These are phyloP conservation scores for Sebastes jordani DNA, from an alignment of 2,797 vertebrate genomes.

Conservation along the genomic window DNA sequence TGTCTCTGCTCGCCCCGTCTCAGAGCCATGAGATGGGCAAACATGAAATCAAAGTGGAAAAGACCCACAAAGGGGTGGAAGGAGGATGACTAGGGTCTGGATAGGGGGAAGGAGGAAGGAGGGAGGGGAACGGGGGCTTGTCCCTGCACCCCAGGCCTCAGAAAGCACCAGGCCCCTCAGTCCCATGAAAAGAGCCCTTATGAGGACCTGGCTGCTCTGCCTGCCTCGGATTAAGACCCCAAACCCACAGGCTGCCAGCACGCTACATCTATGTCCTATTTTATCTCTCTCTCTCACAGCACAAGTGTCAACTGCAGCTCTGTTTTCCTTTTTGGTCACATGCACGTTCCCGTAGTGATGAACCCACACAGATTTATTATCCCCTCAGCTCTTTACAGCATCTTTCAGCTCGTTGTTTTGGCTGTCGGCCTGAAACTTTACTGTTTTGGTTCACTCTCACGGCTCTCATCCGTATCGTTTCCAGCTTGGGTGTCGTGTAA, in stretches of 20 bases:
- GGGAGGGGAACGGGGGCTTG: constrained; percentile 35
- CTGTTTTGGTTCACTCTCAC: not conserved
- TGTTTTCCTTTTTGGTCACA: not conserved
- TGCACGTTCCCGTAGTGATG: not conserved
- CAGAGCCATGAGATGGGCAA: constrained; percentile 72
- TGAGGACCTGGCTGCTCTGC: constrained; percentile 80
- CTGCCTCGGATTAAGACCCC: constrained; percentile 77
- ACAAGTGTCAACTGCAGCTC: constrained; percentile 1
- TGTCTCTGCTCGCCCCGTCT: constrained; percentile 62
- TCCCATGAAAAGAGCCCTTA: constrained; percentile 82
- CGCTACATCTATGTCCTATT: constrained; percentile 61
- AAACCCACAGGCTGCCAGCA: constrained; percentile 66
- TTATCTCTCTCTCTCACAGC: constrained; percentile 62
- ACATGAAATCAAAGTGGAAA: constrained; percentile 87
- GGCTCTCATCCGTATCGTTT: not conserved
- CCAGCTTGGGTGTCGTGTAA: not conserved
- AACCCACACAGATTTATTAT: not conserved
- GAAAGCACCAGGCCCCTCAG: constrained; percentile 70
- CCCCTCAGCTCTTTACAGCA: not conserved
- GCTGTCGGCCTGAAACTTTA: not conserved
- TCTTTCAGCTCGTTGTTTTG: not conserved
- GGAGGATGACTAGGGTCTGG: constrained; percentile 75
- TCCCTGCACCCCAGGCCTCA: constrained; percentile 66
- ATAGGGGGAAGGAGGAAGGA: constrained; percentile 34
- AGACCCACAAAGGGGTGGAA: constrained; percentile 78